Percentiles rank a stretch among this genome's conserved stretches.
These are phyloP conservation scores for Pipistrellus pygmaeus DNA, from an alignment of 2,797 vertebrate species.

Conservation along the genomic window DNA sequence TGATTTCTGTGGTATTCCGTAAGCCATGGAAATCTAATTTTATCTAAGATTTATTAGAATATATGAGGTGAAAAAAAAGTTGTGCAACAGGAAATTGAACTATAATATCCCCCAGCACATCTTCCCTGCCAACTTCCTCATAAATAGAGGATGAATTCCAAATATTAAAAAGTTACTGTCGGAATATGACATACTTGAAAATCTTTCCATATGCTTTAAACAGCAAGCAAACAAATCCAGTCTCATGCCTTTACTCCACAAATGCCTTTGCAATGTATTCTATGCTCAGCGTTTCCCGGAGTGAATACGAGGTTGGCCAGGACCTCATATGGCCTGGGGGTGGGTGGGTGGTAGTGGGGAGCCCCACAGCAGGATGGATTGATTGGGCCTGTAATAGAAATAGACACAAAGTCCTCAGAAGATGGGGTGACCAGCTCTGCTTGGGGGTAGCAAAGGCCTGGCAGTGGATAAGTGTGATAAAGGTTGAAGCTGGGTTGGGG, in stretches of 20 bases:
- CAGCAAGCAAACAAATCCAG: background rate
- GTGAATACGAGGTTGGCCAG: background rate
- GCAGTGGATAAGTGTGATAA: background rate
- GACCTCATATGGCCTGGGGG: background rate
- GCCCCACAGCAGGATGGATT: background rate
- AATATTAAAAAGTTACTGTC: background rate
- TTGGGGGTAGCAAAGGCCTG: no score
- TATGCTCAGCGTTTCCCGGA: background rate
- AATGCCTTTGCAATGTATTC: background rate
- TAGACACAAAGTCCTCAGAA: background rate
- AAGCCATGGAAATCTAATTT: background rate
- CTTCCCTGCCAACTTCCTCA: slow-evolving; percentile 45
- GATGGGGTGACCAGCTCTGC: no score
- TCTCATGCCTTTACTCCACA: background rate
- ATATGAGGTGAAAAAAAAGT: slow-evolving; percentile 2
- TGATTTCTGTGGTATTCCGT: background rate
- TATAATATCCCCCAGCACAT: background rate
- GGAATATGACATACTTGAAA: background rate
- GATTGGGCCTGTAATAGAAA: background rate
- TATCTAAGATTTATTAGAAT: slow-evolving; percentile 40
- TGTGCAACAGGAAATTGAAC: slow-evolving; percentile 35
- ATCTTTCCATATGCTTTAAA: slow-evolving; percentile 13
- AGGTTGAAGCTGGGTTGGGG: background rate
- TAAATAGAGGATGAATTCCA: slow-evolving; percentile 46
- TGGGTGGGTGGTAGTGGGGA: background rate